Base-by-base conservation (phyloP, 2,888 invertebrate genomes). In the Hirtodrosophila confusa region DNA sequence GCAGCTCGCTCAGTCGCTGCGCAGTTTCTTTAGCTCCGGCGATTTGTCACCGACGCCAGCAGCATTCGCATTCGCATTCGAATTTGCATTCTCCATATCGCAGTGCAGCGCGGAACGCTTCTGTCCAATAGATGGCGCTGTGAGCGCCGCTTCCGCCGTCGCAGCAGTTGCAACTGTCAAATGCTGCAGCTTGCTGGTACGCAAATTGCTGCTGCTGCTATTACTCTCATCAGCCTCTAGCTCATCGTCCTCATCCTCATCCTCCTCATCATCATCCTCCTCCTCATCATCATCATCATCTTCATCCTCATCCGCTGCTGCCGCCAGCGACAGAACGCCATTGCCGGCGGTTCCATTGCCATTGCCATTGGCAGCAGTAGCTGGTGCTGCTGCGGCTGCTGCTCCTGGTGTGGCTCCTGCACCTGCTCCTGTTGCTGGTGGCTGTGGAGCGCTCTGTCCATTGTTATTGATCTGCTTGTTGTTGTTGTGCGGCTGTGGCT, bases 21-120 rank as follows among this genome's bases (percentile, higher is more conserved):
- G 89, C 72, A 90, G 80, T 69, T 92, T 92, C 78, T 92, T 92
- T 12, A 86, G 68, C 71, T 91, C 91, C 39, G 91, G 91, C 69
- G 87, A 87, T 53, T 84, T 78, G 5, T 91, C 90, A 74, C 82
- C 89, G 11, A 35, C 17, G 17, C 1, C 17, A 17, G 17, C 51
- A 17, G 53, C 60, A 7, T 44, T 53, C 33, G 54, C 37, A 17
- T 58, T 68, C 29, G 48, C 17, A 17, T 17, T 17, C 4, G 39
- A 17, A 12, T 53, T 71, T 40, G 73, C 56, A 17, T 17, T 17
- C 39, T 75, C 82, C 65, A 78, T 66, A 10, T 80, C 80, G 63
- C 84, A 88, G 36, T 84, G 77, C 50, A 89, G 68, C 33, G 84
- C 78, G 6, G 88, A 49, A 24, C 89, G 80, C 64, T 89, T 89